Conservation (phyloP, 2,113 vertebrate genomes). For the Furnarius figulus region DNA sequence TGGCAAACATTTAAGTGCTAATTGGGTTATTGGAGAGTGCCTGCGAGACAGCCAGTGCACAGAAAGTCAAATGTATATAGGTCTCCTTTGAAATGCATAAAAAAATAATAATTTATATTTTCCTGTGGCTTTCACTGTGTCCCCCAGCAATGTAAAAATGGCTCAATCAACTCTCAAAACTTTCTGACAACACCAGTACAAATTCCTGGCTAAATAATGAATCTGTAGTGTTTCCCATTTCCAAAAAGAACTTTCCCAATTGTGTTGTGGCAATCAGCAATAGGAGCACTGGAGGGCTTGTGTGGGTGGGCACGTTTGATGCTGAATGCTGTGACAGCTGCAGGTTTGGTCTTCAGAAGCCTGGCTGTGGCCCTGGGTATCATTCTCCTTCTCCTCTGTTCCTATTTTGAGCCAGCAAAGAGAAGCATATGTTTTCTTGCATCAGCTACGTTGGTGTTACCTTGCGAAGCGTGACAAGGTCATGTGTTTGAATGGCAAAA, state of each 20-base stretch:
- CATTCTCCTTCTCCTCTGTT: not conserved
- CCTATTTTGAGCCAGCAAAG: conserved; percentile 39
- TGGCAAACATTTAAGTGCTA: not conserved
- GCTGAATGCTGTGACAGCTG: not conserved
- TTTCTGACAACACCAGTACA: not conserved
- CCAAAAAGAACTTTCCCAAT: not conserved
- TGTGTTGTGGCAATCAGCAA: not conserved
- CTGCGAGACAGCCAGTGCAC: not conserved
- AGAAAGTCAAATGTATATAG: not conserved
- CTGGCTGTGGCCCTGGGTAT: not conserved
- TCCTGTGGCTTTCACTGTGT: not conserved
- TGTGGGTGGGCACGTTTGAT: not conserved
- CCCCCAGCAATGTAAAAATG: not conserved
- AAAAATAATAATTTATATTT: conserved; percentile 1
- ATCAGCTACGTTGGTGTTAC: conserved; percentile 36
- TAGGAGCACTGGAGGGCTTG: not conserved
- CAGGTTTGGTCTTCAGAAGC: not conserved
- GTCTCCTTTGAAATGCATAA: conserved; percentile 3
- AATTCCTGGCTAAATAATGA: not conserved
- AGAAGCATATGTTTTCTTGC: conserved; percentile 50
- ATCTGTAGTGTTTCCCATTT: not conserved
- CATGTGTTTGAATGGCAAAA: conserved; percentile 8
- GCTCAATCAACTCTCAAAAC: not conserved
- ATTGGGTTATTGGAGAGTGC: conserved; percentile 8
- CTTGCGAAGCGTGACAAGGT: conserved; percentile 51